These are phyloP conservation scores for Empidonax traillii DNA, from an alignment of 2,113 vertebrate genomes.

Conservation along the genomic window DNA sequence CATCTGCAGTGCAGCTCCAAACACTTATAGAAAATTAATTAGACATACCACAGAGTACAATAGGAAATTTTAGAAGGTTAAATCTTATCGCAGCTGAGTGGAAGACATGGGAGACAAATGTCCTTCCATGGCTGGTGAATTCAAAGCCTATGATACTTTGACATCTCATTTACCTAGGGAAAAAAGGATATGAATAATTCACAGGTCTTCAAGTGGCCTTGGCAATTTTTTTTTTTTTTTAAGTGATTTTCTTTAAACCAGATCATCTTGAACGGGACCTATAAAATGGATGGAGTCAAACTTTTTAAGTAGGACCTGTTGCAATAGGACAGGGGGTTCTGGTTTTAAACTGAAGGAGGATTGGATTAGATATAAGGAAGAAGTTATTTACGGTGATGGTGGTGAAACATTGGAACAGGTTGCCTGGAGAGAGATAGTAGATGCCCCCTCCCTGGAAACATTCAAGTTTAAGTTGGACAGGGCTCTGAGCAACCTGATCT, in stretches of 20 bases:
- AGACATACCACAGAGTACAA: background rate
- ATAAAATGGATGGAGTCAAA: background rate
- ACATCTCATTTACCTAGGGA: background rate
- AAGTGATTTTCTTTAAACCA: background rate
- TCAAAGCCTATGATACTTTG: background rate
- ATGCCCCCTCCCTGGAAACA: background rate
- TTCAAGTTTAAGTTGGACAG: background rate
- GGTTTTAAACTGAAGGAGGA: background rate
- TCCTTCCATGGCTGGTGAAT: background rate
- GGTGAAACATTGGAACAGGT: background rate
- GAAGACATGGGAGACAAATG: background rate
- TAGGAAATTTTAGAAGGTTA: background rate
- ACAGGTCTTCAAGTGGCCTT: background rate
- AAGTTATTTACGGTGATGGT: background rate
- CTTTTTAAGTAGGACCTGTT: fast-evolving
- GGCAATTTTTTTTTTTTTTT: background rate
- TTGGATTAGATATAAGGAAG: background rate
- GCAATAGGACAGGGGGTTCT: background rate
- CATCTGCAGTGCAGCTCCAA: background rate
- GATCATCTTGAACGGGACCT: background rate
- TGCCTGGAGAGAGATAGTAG: background rate
- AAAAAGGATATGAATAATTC: background rate
- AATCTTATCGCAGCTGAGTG: background rate
- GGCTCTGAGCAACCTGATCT: background rate
- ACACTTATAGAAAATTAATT: background rate